These are phyloP conservation scores for Onychostruthus taczanowskii DNA, from an alignment of 2,113 vertebrate species.

Conservation along the genomic window DNA sequence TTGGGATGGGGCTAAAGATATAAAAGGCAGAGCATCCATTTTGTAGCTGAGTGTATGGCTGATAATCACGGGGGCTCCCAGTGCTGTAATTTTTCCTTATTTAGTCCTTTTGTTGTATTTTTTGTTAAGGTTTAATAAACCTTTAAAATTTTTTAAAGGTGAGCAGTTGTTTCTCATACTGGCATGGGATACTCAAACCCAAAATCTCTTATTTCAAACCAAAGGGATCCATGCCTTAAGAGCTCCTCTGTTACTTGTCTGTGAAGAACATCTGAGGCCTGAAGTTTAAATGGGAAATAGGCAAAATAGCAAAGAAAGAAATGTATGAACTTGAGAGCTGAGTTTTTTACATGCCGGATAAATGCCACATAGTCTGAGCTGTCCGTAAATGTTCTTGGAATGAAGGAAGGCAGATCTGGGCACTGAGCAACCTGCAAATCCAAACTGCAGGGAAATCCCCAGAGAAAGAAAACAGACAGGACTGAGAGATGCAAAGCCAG, in stretches of 20 bases:
- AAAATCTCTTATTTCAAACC: conserved; percentile 81
- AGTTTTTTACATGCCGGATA: conserved; percentile 74
- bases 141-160: background rate
- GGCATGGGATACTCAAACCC: conserved; percentile 77
- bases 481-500: conserved; percentile 74
- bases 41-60: background rate
- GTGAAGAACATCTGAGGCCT: conserved; percentile 70
- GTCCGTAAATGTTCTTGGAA: conserved; percentile 60
- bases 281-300: conserved; percentile 62
- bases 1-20: background rate
- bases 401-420: conserved; percentile 74
- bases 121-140: background rate
- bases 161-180: background rate
- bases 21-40: background rate
- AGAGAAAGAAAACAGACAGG: conserved; percentile 76
- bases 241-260: conserved; percentile 72
- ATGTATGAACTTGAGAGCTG: conserved; percentile 52
- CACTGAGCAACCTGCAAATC: conserved; percentile 72
- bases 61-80: background rate
- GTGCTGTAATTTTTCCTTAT: background rate
- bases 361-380: conserved; percentile 75
- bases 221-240: conserved; percentile 69
- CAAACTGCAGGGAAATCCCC: conserved; percentile 74
- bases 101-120: background rate
- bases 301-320: conserved; percentile 62